Percentiles rank a stretch among this genome's conserved stretches.
These are phyloP conservation scores for Heliocidaris erythrogramma DNA, from an alignment of 35 echinoderm and acorn worm species.

Conservation along the genomic window DNA sequence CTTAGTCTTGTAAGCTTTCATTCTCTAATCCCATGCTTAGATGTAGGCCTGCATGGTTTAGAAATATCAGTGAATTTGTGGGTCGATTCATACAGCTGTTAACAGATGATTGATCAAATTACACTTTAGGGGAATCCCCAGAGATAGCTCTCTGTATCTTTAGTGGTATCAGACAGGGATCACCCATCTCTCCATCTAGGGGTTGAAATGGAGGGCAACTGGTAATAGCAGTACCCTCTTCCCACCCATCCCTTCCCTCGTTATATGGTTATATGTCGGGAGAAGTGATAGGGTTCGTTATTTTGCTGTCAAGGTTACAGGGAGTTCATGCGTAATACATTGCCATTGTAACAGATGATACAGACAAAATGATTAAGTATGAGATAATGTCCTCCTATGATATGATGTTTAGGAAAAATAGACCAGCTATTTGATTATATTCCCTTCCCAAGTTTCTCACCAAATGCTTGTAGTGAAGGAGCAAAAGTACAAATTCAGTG, in stretches of 20 bases:
- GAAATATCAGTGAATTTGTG: background rate
- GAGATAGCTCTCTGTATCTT: background rate
- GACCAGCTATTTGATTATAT: too few relatives aligned
- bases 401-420: too few relatives aligned
- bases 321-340: background rate
- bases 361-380: too few relatives aligned
- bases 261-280: background rate
- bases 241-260: background rate
- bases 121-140: background rate
- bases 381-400: background rate
- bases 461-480: too few relatives aligned
- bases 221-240: slow-evolving; percentile 6
- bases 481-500: too few relatives aligned
- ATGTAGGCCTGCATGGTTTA: too few relatives aligned
- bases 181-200: background rate
- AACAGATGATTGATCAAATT: slow-evolving; percentile 13
- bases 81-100: background rate
- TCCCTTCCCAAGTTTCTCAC: too few relatives aligned
- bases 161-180: background rate
- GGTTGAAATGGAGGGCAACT: background rate
- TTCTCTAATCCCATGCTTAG: too few relatives aligned
- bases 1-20: too few relatives aligned
- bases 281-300: background rate
- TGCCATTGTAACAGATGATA: background rate
- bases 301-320: background rate